These are phyloP conservation scores for Tetranychus cinnabarinus DNA, from an alignment of 1,140 invertebrate species.

Conservation along the genomic window DNA sequence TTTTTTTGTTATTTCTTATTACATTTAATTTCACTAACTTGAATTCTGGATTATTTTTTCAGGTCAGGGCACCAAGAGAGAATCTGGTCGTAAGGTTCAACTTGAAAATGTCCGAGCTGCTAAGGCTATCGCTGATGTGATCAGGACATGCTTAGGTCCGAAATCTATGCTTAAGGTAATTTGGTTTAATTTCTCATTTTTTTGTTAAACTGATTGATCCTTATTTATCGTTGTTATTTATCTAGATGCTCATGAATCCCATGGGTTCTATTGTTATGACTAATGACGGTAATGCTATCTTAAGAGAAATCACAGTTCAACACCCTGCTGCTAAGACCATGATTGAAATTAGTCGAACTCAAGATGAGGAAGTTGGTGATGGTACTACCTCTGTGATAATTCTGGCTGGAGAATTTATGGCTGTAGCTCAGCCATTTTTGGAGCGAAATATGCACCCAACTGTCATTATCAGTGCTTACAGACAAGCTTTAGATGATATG, in stretches of 20 bases:
- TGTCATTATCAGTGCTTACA: slow-evolving; percentile 79
- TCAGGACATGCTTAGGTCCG: slow-evolving; percentile 93
- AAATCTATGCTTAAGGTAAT: slow-evolving; percentile 83
- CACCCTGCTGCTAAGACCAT: slow-evolving; percentile 97
- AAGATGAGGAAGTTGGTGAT: slow-evolving; percentile 98
- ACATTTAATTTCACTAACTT: not conserved
- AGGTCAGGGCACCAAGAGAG: slow-evolving; percentile 85
- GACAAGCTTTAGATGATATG: slow-evolving; percentile 82
- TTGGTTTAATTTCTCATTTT: not conserved
- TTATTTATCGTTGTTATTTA: not conserved
- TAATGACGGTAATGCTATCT: slow-evolving; percentile 97
- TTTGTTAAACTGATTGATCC: not conserved
- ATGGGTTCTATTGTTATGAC: slow-evolving; percentile 99
- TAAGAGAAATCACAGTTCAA: slow-evolving; percentile 93
- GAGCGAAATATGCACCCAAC: slow-evolving; percentile 91
- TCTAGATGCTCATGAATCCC: slow-evolving; percentile 86
- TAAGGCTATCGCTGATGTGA: slow-evolving; percentile 94
- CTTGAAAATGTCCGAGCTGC: slow-evolving; percentile 89
- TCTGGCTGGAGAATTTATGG: slow-evolving; percentile 79
- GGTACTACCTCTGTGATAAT: slow-evolving; percentile 98
- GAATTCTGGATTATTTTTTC: slow-evolving; percentile 9
- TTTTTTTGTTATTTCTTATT: not conserved
- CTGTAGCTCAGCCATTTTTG: slow-evolving; percentile 70
- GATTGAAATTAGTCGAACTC: slow-evolving; percentile 96
- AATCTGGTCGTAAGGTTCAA: slow-evolving; percentile 88